Conservation (phyloP, 2,888 invertebrate genomes). For the Acronicta aceris region DNA sequence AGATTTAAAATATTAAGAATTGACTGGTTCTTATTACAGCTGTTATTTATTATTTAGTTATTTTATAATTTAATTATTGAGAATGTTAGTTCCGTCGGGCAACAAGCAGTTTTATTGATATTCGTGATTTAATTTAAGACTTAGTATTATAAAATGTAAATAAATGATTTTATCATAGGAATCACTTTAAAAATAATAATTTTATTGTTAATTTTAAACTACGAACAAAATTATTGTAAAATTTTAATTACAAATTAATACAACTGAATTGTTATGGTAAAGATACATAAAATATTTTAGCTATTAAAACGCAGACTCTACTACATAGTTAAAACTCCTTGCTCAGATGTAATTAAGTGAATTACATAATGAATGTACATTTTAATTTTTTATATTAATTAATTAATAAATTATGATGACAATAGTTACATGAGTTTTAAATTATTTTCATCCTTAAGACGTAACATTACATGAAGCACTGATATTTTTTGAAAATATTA, state of each 20-base stretch:
- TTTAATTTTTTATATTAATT: slow-evolving; percentile 63
- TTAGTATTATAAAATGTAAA: slow-evolving; percentile 37
- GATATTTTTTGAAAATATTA: no score
- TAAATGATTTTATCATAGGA: slow-evolving; percentile 39
- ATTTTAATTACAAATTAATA: slow-evolving; percentile 5
- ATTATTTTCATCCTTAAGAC: slow-evolving; percentile 9
- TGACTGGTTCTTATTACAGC: slow-evolving; percentile 79
- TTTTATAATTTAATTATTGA: slow-evolving; percentile 57
- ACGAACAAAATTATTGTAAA: slow-evolving; percentile 17
- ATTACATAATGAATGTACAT: slow-evolving; percentile 65
- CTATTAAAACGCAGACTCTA: slow-evolving; percentile 24
- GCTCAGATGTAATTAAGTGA: slow-evolving; percentile 64
- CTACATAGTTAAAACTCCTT: slow-evolving; percentile 45
- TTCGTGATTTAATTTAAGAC: slow-evolving; percentile 67
- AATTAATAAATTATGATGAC: slow-evolving; percentile 75
- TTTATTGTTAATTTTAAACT: slow-evolving; percentile 39
- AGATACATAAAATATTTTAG: slow-evolving; percentile 6
- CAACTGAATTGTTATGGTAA: slow-evolving; percentile 21
- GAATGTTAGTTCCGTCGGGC: slow-evolving; percentile 58
- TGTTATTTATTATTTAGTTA: slow-evolving; percentile 87
- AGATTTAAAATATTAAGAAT: slow-evolving; percentile 62
- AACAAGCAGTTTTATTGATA: slow-evolving; percentile 64
- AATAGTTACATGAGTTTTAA: slow-evolving; percentile 42
- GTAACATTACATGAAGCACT: no score
- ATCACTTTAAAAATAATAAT: slow-evolving; percentile 38